Percentiles rank a stretch among this genome's conserved stretches.
Conservation (phyloP, 2,888 invertebrate species). For the Hipparchia sbordonii region DNA sequence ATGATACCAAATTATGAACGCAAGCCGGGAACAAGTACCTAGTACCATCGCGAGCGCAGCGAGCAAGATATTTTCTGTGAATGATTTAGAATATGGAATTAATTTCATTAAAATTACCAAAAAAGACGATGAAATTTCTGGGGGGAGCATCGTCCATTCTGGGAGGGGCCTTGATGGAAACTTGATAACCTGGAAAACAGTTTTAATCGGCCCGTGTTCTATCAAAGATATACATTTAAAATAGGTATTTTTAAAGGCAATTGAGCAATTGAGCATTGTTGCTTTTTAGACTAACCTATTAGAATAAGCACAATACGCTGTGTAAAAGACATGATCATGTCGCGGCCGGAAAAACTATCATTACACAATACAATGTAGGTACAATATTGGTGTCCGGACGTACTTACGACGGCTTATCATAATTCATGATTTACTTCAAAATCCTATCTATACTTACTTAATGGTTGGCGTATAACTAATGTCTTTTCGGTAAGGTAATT, state of each 20-base stretch:
- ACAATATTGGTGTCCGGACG: background rate
- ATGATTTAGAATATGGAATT: background rate
- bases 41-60: background rate
- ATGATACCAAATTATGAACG: background rate
- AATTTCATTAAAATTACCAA: slow-evolving; percentile 1
- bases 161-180: slow-evolving; percentile 5
- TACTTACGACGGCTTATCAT: background rate
- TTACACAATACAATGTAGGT: background rate
- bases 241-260: background rate
- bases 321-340: background rate
- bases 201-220: background rate
- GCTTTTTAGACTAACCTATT: background rate
- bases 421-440: background rate
- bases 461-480: too few species aligned
- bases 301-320: background rate
- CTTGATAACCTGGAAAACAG: slow-evolving; percentile 7
- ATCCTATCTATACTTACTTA: too few species aligned
- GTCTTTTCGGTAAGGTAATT: background rate
- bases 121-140: slow-evolving; percentile 10
- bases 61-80: background rate
- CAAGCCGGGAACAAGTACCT: slow-evolving; percentile 1
- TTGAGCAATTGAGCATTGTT: background rate
- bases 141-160: background rate
- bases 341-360: background rate
- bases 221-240: background rate